Percentiles rank a stretch among this genome's conserved stretches.
Conservation (phyloP, 1,140 invertebrate species). For the Halesus radiatus region DNA sequence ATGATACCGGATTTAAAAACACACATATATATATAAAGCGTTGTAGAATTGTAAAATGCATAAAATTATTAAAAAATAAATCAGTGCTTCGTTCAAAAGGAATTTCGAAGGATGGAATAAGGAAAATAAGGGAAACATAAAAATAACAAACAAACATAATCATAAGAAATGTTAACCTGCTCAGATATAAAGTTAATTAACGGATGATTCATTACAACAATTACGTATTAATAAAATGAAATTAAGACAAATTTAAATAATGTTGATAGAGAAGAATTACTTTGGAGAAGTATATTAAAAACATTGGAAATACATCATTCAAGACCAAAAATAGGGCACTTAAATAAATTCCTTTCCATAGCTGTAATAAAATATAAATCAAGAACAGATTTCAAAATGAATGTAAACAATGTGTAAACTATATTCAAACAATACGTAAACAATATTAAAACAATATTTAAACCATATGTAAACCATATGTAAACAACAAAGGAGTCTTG, state of each 20-base stretch:
- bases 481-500: slow-evolving; percentile 2
- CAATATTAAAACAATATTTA: neutral
- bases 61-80: neutral
- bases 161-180: neutral
- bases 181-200: too few species aligned
- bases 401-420: neutral
- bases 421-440: too few species aligned
- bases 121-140: too few species aligned
- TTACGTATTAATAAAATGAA: too few species aligned
- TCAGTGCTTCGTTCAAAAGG: neutral
- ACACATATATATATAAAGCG: neutral
- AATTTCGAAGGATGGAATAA: too few species aligned
- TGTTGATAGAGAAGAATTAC: neutral
- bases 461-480: too few species aligned
- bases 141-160: neutral
- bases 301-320: neutral
- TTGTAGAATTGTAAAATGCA: neutral
- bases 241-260: neutral
- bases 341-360: too few species aligned
- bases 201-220: too few species aligned
- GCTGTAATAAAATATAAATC: neutral
- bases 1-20: too few species aligned
- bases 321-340: too few species aligned
- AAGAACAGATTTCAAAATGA: neutral
- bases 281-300: neutral